phyloP scores from a whole-genome alignment of 1,140 invertebrate genomes.

The Brachionus plicatilis region DNA sequence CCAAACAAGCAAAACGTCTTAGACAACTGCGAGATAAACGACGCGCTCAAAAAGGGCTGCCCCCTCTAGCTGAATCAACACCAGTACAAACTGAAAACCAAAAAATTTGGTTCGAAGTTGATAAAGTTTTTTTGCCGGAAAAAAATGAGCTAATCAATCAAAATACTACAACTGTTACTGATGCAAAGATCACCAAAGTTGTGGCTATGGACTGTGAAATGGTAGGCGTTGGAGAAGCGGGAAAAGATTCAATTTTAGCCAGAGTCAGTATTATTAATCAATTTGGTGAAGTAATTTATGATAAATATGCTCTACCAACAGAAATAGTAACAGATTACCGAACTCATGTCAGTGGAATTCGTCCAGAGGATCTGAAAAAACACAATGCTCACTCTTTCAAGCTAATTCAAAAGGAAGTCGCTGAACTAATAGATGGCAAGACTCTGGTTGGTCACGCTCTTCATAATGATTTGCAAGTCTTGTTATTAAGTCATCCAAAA shows the following conservation, averaged over 20 bases:
- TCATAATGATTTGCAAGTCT: conserved; percentile 75
- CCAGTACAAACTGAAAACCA: neutral
- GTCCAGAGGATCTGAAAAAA: conserved; percentile 64
- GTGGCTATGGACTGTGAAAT: conserved; percentile 93
- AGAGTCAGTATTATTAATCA: conserved; percentile 85
- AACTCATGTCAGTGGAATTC: conserved; percentile 80
- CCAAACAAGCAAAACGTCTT: neutral
- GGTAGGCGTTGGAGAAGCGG: conserved; percentile 74
- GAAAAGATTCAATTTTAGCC: conserved; percentile 73
- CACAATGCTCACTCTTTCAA: conserved; percentile 57
- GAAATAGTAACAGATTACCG: conserved; percentile 74
- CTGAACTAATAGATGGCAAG: conserved; percentile 67
- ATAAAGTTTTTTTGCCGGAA: conserved; percentile 32
- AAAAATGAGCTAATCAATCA: neutral
- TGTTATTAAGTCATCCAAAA: conserved; percentile 75
- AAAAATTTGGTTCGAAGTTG: conserved; percentile 39
- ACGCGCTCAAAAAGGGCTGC: neutral
- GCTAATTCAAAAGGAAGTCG: conserved; percentile 74
- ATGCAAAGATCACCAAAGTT: conserved; percentile 3
- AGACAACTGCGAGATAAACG: neutral
- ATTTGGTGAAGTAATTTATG: conserved; percentile 76
- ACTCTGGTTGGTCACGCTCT: conserved; percentile 81
- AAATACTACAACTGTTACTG: neutral
- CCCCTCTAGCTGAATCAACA: neutral
- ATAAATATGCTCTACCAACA: conserved; percentile 78